phyloP scores from a whole-genome alignment of 2,797 vertebrate species.

The Esox lucius region DNA sequence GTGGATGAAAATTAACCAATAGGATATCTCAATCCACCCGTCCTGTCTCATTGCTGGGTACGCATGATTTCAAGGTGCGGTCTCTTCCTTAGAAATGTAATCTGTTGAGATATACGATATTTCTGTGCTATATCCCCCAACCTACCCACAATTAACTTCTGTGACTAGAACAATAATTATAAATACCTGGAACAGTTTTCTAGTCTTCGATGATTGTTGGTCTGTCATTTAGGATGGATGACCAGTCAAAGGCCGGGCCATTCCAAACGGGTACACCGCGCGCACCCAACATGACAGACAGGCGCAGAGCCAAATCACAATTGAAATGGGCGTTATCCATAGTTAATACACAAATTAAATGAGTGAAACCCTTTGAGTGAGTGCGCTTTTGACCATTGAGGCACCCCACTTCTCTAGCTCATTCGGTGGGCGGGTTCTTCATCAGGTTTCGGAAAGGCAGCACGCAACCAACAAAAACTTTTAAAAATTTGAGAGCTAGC shows the following conservation, averaged over 20 bases:
- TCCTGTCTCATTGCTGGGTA: background rate
- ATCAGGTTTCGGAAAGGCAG: slow-evolving; percentile 31
- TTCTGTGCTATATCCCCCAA: background rate
- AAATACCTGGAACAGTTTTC: background rate
- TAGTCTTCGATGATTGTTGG: background rate
- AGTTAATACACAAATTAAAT: background rate
- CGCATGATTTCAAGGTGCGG: background rate
- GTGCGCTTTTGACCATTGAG: slow-evolving; percentile 40
- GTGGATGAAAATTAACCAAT: slow-evolving; percentile 56
- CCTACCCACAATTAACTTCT: background rate
- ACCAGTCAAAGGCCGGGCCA: background rate
- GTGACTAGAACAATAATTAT: background rate
- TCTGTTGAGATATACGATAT: too few species aligned
- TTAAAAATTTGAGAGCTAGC: background rate
- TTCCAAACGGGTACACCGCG: background rate
- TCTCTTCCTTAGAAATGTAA: too few species aligned
- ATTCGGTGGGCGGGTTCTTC: slow-evolving; percentile 12
- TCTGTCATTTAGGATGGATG: background rate
- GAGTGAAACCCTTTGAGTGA: background rate
- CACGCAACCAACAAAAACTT: slow-evolving; percentile 40
- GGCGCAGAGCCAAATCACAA: background rate
- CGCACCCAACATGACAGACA: background rate
- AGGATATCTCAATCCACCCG: slow-evolving; percentile 42
- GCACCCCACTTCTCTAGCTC: slow-evolving; percentile 12
- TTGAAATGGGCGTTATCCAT: background rate